Evolutionary conservation across 2,113 vertebrate species (phyloP).

Genomic region (Hippocampus comes): DNA sequence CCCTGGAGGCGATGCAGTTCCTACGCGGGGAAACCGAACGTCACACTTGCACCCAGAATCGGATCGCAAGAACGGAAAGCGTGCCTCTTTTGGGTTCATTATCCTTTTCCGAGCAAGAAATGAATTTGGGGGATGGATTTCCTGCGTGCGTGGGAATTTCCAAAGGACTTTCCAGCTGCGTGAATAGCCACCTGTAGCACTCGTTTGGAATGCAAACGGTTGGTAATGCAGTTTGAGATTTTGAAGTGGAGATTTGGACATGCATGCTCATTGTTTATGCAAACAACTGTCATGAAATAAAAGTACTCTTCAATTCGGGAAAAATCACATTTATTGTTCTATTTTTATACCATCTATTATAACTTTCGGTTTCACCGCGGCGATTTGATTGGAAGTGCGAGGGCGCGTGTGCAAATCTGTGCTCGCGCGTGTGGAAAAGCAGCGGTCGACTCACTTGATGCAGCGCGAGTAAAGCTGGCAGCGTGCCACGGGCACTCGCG

Average conservation of each 20-base stretch:
- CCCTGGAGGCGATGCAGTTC: conserved; percentile 87
- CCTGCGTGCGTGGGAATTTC: conserved; percentile 1
- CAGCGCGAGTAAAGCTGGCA: conserved; percentile 91
- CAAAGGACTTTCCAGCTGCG: not conserved
- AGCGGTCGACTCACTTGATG: conserved; percentile 83
- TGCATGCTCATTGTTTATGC: no score
- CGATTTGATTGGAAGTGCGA: not conserved
- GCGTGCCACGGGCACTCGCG: conserved; percentile 84
- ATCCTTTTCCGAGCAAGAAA: not conserved
- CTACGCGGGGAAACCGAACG: conserved; percentile 58
- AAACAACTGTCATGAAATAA: no score
- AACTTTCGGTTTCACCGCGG: no score
- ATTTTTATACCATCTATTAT: no score
- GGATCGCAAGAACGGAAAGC: not conserved
- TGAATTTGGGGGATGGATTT: not conserved
- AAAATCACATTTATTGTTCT: no score
- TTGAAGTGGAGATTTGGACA: no score
- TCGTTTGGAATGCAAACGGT: not conserved
- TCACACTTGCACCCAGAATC: conserved; percentile 4
- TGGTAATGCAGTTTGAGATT: not conserved
- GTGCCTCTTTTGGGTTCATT: not conserved
- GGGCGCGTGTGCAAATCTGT: not conserved
- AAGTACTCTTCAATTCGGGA: no score
- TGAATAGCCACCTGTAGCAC: not conserved
- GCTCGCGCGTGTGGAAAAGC: not conserved